Conservation (phyloP, 1,140 invertebrate species). For the Dinothrombium tinctorium region DNA sequence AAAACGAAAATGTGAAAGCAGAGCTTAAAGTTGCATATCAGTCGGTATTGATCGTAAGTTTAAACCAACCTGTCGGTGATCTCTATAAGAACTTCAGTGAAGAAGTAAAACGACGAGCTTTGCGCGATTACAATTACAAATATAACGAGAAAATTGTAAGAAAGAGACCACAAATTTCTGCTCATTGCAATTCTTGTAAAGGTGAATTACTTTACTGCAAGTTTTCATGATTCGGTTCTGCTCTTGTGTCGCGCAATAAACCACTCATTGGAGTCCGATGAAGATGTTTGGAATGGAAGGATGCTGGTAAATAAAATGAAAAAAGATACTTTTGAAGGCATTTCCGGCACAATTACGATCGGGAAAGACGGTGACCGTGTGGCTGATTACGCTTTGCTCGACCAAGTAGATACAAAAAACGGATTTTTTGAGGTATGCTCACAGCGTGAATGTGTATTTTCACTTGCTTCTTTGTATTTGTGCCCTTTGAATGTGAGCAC, state of each 20-base stretch:
- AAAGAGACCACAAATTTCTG: background rate
- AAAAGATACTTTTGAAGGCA: constrained; percentile 25
- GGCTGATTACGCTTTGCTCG: constrained; percentile 57
- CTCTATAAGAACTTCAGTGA: constrained; percentile 48
- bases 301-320: constrained; percentile 1
- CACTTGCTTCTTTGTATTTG: background rate
- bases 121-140: constrained; percentile 34
- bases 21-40: constrained; percentile 14
- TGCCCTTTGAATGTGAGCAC: no score
- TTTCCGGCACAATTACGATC: constrained; percentile 57
- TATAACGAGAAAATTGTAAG: constrained; percentile 14
- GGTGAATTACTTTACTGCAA: constrained; percentile 49
- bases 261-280: background rate
- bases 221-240: constrained; percentile 81
- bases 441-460: background rate
- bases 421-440: constrained; percentile 40
- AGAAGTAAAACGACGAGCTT: constrained; percentile 36
- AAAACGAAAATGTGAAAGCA: constrained; percentile 5
- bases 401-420: constrained; percentile 45
- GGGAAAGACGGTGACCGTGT: constrained; percentile 59
- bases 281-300: background rate
- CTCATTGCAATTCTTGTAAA: background rate
- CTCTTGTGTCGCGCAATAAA: constrained; percentile 34
- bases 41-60: constrained; percentile 13
- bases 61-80: constrained; percentile 14